Evolutionary conservation across 2,113 vertebrate species (phyloP), one percentile per base, ranked within the genome.

Genomic region (Gobius niger): DNA sequence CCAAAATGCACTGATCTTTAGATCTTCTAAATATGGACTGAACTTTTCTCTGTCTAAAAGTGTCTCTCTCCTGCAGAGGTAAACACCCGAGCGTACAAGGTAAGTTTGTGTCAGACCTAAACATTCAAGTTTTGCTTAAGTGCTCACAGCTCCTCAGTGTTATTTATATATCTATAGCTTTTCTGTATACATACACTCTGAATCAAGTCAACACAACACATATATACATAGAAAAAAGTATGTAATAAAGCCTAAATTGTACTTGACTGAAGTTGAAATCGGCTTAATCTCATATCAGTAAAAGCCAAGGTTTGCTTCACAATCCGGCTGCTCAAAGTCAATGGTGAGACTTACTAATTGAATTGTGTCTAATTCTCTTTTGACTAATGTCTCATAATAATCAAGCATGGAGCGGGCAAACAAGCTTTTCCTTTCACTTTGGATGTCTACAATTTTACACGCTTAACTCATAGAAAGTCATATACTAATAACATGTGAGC

Each of bases 401-500:
- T 85, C 62, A 79, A 74, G 69, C 53, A 70, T 67, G 63, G 53
- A 52, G 73, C 59, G 50, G 63, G 56, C 47, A 69, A 82, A 76
- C 69, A 54, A 76, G 41, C 69, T 71, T 79, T 83, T 88, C 82
- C 72, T 62, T 70, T 50, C 61, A 68, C 65, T 76, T 77, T 81
- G 78, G 83, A 86, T 80, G 67, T 72, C 74, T 70, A 63, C 72
- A 65, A 68, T 80, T 81, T 76, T 47, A 78, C 75, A 53, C 77
- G 73, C 82, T 88, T 73, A 75, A 68, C 75, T 82, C 69, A 53
- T 47, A 57, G 65, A 81, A 77, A 54, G 52, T 54, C 52, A 15
- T 76, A 70, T 68, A 78, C 78, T 73, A 81, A 83, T 83, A 85
- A 83, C 70, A 86, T 87, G 72, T 76, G 76, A 85, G 75, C 81